These are phyloP conservation scores for Clistopyga incitator DNA, from an alignment of 2,888 invertebrate genomes.

Conservation along the genomic window DNA sequence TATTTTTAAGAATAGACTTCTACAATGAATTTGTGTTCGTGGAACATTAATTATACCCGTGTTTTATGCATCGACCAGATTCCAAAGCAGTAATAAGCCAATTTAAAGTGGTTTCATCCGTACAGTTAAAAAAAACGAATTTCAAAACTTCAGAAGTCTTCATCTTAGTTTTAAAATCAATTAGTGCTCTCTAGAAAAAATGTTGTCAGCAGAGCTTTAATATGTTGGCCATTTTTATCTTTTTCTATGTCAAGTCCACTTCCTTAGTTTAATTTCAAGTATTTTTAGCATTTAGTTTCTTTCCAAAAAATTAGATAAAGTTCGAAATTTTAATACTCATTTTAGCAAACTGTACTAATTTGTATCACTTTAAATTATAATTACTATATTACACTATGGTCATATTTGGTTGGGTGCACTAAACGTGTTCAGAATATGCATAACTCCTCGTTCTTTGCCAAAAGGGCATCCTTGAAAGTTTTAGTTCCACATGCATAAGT, in stretches of 20 bases:
- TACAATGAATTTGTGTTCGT: conserved; percentile 2
- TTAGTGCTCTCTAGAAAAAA: not conserved
- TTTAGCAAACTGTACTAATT: not conserved
- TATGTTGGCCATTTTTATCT: not conserved
- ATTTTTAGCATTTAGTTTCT: not conserved
- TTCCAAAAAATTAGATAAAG: not conserved
- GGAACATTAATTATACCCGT: not conserved
- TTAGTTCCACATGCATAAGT: conserved; percentile 22
- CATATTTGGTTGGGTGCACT: conserved; percentile 4
- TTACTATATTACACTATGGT: not conserved
- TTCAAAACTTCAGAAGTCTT: not conserved
- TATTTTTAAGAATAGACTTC: conserved; percentile 46
- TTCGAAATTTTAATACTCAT: not conserved
- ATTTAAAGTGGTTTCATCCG: not conserved
- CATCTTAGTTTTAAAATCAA: not conserved
- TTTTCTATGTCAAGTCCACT: not conserved
- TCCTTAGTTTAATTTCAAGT: not conserved
- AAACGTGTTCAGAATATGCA: conserved; percentile 31
- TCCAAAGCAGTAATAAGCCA: not conserved
- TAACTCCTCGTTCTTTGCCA: conserved; percentile 5
- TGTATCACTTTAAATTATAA: not conserved
- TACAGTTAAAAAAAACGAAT: not conserved
- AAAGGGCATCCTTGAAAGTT: not conserved
- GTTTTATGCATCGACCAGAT: not conserved
- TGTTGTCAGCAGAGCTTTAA: not conserved